A percentile compares a stretch with the other conserved stretches of the same genome.
phyloP scores from a whole-genome alignment of 92 coral and sea anemone species.

The Bergia sp. region DNA sequence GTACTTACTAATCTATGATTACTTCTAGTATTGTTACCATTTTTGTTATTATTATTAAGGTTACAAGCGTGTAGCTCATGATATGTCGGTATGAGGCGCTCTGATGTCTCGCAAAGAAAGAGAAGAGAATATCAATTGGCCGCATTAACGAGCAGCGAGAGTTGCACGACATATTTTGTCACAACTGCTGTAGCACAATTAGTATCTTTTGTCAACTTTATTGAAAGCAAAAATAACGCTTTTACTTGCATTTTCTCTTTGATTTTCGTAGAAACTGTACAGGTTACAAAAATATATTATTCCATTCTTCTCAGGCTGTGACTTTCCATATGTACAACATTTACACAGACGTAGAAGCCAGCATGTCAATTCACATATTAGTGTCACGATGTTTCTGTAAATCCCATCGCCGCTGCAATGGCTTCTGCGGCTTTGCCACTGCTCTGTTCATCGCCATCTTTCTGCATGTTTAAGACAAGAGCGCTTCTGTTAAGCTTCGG shows the following conservation, averaged over 20 bases:
- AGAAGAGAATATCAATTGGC: too few relatives aligned
- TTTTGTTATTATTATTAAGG: too few relatives aligned
- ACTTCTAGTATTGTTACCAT: too few relatives aligned
- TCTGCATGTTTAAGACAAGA: slow-evolving; percentile 50
- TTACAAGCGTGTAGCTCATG: too few relatives aligned
- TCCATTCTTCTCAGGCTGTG: not conserved
- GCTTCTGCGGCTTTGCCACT: slow-evolving; percentile 88
- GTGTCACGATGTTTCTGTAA: slow-evolving; percentile 19
- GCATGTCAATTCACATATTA: not conserved
- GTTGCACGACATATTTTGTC: too few relatives aligned
- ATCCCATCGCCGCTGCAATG: slow-evolving; percentile 87
- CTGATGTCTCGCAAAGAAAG: too few relatives aligned
- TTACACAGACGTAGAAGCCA: not conserved
- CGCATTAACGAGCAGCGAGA: too few relatives aligned
- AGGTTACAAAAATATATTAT: not conserved
- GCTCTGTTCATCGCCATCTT: slow-evolving; percentile 93
- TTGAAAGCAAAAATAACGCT: not conserved
- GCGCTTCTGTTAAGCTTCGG: not conserved
- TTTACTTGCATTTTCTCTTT: not conserved
- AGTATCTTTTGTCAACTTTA: too few relatives aligned
- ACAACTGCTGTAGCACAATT: too few relatives aligned
- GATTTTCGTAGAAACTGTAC: not conserved
- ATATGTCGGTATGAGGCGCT: too few relatives aligned
- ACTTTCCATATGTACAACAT: not conserved
- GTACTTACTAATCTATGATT: too few relatives aligned